Conservation (phyloP, 2,113 vertebrate species). For the Melanostigma gelatinosum region DNA sequence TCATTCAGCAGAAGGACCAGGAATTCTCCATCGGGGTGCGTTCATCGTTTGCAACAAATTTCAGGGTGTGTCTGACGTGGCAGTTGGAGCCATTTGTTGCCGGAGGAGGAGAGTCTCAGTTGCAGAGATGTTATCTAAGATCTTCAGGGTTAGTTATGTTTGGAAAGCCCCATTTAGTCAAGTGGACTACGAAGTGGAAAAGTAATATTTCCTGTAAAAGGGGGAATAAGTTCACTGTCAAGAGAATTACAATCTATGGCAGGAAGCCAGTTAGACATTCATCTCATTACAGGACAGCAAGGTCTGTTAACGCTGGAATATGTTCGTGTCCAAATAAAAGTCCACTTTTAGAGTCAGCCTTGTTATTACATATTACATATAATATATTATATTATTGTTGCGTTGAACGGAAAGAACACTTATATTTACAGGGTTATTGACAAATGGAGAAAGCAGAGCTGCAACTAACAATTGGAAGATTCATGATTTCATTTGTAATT, state of each 20-base stretch:
- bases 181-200: not conserved
- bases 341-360: constrained; percentile 15
- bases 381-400: constrained; percentile 6
- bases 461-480: not conserved
- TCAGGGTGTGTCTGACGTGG: not conserved
- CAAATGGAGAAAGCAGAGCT: too few relatives aligned
- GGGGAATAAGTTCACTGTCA: not conserved
- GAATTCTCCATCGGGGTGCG: constrained; percentile 31
- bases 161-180: constrained; percentile 29
- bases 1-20: constrained; percentile 23
- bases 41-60: constrained; percentile 12
- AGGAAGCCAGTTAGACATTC: constrained; percentile 52
- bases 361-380: not conserved
- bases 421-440: not conserved
- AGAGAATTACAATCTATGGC: constrained; percentile 43
- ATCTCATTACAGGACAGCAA: constrained; percentile 42
- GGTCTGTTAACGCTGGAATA: constrained; percentile 47
- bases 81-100: constrained; percentile 9
- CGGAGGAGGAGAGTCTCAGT: not conserved
- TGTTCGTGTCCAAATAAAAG: constrained; percentile 40
- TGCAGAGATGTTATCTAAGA: not conserved
- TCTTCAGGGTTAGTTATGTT: constrained; percentile 17
- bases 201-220: constrained; percentile 34
- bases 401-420: constrained; percentile 1
- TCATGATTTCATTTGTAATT: not conserved